Percentiles rank a stretch among this genome's conserved stretches.
Evolutionary conservation across 2,888 invertebrate genomes (phyloP).

Genomic region (Torymus aiolomorphi): DNA sequence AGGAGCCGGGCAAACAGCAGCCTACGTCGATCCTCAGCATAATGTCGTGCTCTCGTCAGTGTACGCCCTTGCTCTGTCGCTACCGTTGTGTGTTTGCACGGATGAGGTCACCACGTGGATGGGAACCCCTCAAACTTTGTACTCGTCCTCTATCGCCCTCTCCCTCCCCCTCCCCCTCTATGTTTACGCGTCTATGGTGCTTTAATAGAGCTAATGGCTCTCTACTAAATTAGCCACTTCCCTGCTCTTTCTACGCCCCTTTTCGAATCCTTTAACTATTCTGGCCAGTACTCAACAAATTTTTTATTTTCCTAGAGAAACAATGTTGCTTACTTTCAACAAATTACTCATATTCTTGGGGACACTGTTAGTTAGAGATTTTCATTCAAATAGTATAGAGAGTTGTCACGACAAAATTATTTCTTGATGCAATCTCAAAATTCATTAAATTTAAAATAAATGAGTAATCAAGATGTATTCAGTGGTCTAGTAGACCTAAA

Average conservation of each 20-base stretch:
- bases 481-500: too few species aligned
- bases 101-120: not conserved
- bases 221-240: conserved; percentile 35
- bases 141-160: not conserved
- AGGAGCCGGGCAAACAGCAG: conserved; percentile 17
- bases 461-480: too few species aligned
- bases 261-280: not conserved
- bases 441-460: too few species aligned
- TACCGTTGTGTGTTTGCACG: not conserved
- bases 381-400: too few species aligned
- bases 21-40: conserved; percentile 20
- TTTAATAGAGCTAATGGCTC: conserved; percentile 54
- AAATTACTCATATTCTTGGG: too few species aligned
- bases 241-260: not conserved
- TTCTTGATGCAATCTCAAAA: too few species aligned
- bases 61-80: not conserved
- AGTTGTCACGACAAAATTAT: too few species aligned
- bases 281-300: too few species aligned
- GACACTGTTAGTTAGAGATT: too few species aligned
- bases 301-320: too few species aligned
- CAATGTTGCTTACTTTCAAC: too few species aligned
- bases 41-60: conserved; percentile 7
- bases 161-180: not conserved
- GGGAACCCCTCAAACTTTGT: conserved; percentile 15
- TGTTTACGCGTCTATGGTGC: conserved; percentile 3